phyloP scores from a whole-genome alignment of 2,797 vertebrate species.

The Cynopterus sphinx region DNA sequence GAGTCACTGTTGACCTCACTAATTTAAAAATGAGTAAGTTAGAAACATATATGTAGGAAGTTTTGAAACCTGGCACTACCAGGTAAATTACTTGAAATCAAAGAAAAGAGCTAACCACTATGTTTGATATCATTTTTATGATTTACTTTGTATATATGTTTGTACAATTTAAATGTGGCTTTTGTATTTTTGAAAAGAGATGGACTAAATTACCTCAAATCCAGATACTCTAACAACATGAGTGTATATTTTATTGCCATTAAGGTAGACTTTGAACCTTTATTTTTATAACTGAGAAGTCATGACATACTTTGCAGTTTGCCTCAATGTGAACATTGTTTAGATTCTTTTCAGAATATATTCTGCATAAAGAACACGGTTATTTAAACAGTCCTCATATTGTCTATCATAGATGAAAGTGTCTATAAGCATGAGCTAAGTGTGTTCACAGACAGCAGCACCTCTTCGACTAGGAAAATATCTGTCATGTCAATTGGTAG shows the following conservation, averaged over 20 bases:
- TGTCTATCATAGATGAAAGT: background rate
- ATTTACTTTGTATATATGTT: constrained; percentile 43
- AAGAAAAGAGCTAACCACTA: background rate
- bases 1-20: background rate
- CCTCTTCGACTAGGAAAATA: background rate
- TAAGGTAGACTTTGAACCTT: background rate
- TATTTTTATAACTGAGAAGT: background rate
- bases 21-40: background rate
- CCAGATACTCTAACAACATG: background rate
- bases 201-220: background rate
- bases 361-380: background rate
- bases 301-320: background rate
- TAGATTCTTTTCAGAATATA: background rate
- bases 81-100: background rate
- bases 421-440: background rate
- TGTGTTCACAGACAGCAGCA: background rate
- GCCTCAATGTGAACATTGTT: background rate
- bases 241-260: background rate
- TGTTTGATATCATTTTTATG: constrained; percentile 14
- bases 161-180: constrained; percentile 50
- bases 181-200: background rate
- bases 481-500: background rate
- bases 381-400: background rate
- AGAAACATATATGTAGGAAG: background rate
- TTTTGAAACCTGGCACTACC: background rate